Conservation (phyloP, 35 echinoderm and acorn worm genomes). For the Patiria miniata region DNA sequence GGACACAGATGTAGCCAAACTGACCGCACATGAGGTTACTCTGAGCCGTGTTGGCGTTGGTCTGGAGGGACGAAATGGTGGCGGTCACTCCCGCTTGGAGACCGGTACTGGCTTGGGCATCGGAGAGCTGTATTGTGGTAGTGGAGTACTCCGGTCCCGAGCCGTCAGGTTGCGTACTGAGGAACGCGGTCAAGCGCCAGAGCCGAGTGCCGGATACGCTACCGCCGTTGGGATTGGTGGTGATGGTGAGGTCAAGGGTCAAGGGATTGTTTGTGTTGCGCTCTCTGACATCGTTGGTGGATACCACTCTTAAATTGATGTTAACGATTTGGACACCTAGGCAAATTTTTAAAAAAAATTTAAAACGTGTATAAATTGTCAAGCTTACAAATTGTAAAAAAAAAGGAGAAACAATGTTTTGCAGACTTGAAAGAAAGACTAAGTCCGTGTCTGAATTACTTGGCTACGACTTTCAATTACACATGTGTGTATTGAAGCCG, state of each 20-base stretch:
- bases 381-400: no score
- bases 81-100: conserved; percentile 6
- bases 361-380: no score
- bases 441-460: no score
- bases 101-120: background rate
- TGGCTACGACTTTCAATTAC: no score
- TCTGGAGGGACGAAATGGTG: background rate
- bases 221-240: conserved; percentile 45
- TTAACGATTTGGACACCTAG: conserved; percentile 76
- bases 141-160: conserved; percentile 8
- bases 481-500: no score
- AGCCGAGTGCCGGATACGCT: conserved; percentile 62
- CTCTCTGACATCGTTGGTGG: conserved; percentile 44
- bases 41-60: conserved; percentile 18
- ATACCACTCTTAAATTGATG: conserved; percentile 18
- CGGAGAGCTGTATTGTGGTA: conserved; percentile 31
- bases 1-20: conserved; percentile 63
- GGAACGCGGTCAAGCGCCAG: conserved; percentile 62
- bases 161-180: conserved; percentile 53
- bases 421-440: no score
- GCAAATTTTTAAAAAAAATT: no score
- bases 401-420: no score
- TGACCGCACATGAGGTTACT: conserved; percentile 36
- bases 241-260: conserved; percentile 65
- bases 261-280: conserved; percentile 32